Evolutionary conservation across 2,113 vertebrate genomes (phyloP), one percentile per base, ranked within the genome.

Genomic region (Aramus guarauna): DNA sequence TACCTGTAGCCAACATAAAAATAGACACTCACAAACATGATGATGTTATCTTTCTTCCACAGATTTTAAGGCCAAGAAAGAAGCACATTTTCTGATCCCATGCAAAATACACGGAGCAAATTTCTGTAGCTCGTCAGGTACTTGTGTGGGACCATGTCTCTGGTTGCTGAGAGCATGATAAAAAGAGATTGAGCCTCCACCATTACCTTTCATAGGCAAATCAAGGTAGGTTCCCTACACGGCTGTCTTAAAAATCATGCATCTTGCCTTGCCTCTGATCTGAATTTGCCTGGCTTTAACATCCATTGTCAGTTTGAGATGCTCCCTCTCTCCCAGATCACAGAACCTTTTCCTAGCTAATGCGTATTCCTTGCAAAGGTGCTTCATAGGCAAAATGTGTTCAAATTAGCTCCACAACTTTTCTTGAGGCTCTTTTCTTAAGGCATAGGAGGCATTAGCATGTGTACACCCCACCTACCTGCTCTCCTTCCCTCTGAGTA

Each of bases 91-190:
- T 78, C 56, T 62, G 60, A 52, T 13, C 36, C 50, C 1, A 2
- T 52, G 50, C 19, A 52, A 79, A 76, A 59, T 15, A 72, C 22
- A 29, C 1, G 2, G n/a, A 5, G 21, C 18, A 75, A 52, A 63
- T 36, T 58, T 60, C 53, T 60, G 7, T 24, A 41, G 52, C 20
- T 81, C 16, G 20, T 13, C 48, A 36, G 16, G n/a, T 48, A 8
- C 10, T 53, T 0, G 0, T 39, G 47, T 34, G 34, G 76, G 52
- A 48, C 47, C 21, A 6, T 21, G 4, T 66, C 48, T 68, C 24
- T 39, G 26, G 36, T 7, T 79, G 43, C 62, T 63, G n/a, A 63
- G 43, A 85, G 85, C 18, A 19, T 0, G 4, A 26, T 41, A 62
- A 74, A 67, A 92, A 56, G n/a, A 43, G 20, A 53, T 21, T 32